Conservation (phyloP, 2,797 vertebrate genomes). For the Onychomys torridus region DNA sequence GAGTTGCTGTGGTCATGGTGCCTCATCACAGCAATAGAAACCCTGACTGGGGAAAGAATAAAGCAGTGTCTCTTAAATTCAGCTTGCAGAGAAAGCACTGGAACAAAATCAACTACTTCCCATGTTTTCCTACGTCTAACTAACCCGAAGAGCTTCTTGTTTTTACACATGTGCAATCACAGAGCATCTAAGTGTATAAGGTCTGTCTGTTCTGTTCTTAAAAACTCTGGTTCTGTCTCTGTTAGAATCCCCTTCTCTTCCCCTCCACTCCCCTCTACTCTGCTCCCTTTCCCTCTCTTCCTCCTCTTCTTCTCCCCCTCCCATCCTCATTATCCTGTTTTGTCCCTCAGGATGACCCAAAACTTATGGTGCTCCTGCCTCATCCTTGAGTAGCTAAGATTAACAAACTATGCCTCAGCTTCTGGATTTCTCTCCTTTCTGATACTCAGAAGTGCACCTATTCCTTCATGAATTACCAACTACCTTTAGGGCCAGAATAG, state of each 20-base stretch:
- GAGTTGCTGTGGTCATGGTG: neutral
- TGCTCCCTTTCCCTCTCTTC: neutral
- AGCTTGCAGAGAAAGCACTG: neutral
- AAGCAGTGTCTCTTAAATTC: neutral
- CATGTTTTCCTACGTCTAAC: neutral
- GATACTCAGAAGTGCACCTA: neutral
- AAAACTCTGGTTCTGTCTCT: neutral
- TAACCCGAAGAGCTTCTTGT: neutral
- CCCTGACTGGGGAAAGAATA: neutral
- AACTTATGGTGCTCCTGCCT: neutral
- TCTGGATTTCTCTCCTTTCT: neutral
- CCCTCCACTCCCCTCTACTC: too few species aligned
- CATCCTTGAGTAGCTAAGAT: neutral
- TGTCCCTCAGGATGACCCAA: neutral
- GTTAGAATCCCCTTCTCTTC: neutral
- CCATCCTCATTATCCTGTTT: neutral
- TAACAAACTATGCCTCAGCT: too few species aligned
- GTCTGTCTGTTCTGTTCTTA: neutral
- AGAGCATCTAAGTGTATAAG: neutral
- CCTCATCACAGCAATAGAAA: neutral
- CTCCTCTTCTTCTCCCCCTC: neutral
- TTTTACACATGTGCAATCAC: neutral
- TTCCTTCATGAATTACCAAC: neutral
- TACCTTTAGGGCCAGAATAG: neutral
- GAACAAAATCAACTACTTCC: neutral